phyloP scores from a whole-genome alignment of 2,797 vertebrate genomes.

The Notoglanidium macrostoma region DNA sequence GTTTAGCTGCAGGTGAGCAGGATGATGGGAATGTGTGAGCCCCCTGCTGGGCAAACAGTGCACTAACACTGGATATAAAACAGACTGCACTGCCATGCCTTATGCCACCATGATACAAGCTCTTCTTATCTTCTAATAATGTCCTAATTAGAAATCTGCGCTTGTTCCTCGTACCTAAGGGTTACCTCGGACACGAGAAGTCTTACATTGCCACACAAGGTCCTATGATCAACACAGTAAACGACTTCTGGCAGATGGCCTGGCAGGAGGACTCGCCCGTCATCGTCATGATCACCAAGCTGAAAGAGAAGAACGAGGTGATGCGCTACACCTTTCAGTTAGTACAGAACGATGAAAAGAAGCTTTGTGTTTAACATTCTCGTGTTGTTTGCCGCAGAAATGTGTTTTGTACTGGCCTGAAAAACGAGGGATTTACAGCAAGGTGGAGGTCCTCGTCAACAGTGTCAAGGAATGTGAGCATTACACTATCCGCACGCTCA shows the following conservation, averaged over 20 bases:
- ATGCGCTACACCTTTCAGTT: background rate
- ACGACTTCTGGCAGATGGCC: slow-evolving; percentile 97
- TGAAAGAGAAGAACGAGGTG: slow-evolving; percentile 99
- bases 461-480: slow-evolving; percentile 85
- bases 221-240: slow-evolving; percentile 97
- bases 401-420: slow-evolving; percentile 98
- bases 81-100: too few relatives aligned
- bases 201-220: slow-evolving; percentile 94
- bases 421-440: slow-evolving; percentile 93
- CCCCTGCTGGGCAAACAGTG: background rate
- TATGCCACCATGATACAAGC: background rate
- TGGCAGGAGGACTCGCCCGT: slow-evolving; percentile 93
- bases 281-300: slow-evolving; percentile 98
- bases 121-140: background rate
- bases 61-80: background rate
- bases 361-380: background rate
- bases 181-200: slow-evolving; percentile 85
- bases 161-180: slow-evolving; percentile 68
- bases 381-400: slow-evolving; percentile 76
- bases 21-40: background rate
- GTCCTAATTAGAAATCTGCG: background rate
- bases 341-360: background rate
- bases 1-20: background rate
- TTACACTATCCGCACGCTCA: slow-evolving; percentile 87
- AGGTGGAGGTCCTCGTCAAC: slow-evolving; percentile 88